A percentile compares a stretch with the other conserved stretches of the same genome.
These are phyloP conservation scores for Nemoura dubitans DNA, from an alignment of 2,888 invertebrate species.

Conservation along the genomic window DNA sequence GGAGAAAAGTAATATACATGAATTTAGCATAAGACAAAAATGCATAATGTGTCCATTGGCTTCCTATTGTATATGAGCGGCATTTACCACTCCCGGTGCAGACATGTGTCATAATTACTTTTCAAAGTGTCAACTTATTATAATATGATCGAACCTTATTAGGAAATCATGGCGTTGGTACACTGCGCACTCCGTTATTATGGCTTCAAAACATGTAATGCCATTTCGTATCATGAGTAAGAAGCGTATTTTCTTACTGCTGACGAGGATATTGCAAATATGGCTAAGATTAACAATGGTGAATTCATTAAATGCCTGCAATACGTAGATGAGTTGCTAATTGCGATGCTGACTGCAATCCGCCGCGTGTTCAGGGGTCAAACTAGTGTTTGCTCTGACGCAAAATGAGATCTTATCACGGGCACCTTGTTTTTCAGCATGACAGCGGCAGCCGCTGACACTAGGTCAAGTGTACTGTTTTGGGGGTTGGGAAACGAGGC, in stretches of 20 bases:
- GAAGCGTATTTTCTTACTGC: not conserved
- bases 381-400: not conserved
- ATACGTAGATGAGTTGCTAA: constrained; percentile 12
- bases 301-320: not conserved
- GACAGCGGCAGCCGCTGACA: not conserved
- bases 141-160: not conserved
- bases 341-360: not conserved
- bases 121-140: constrained; percentile 12
- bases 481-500: constrained; percentile 30
- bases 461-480: constrained; percentile 21
- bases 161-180: not conserved
- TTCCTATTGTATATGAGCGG: not conserved
- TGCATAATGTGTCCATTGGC: not conserved
- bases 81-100: not conserved
- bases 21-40: not conserved
- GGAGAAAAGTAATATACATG: not conserved
- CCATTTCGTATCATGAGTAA: not conserved
- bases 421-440: not conserved
- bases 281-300: not conserved
- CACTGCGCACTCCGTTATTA: not conserved
- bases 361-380: not conserved
- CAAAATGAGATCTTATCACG: not conserved
- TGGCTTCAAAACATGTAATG: constrained; percentile 4
- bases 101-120: constrained; percentile 3
- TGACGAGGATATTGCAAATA: constrained; percentile 12